Conservation (phyloP, 2,113 vertebrate species). For the Neoarius graeffei region DNA sequence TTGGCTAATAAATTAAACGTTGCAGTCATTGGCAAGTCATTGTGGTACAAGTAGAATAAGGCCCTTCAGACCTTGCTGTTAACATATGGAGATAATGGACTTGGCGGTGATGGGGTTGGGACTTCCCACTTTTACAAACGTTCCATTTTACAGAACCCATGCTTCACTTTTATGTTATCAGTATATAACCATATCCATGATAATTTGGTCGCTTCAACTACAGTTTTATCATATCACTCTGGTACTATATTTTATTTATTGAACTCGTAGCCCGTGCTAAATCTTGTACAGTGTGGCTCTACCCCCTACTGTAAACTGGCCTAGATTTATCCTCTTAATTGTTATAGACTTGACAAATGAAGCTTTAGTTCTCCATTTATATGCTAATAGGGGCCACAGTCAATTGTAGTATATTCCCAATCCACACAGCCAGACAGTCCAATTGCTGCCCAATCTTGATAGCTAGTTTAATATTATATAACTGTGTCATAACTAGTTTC, state of each 20-base stretch:
- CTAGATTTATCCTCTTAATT: slow-evolving; percentile 2
- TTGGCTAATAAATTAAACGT: not conserved
- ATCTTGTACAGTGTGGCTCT: not conserved
- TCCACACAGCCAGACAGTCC: not conserved
- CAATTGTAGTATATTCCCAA: not conserved
- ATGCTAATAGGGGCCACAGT: slow-evolving; percentile 5
- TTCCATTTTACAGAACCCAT: no score
- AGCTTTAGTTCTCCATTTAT: not conserved
- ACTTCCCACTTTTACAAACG: not conserved
- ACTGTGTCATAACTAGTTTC: not conserved
- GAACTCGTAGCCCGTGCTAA: not conserved
- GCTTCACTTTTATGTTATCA: no score
- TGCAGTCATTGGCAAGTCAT: not conserved
- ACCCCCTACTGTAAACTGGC: slow-evolving; percentile 4
- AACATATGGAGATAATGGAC: not conserved
- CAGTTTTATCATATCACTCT: no score
- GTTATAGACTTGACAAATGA: slow-evolving; percentile 12
- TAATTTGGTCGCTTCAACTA: not conserved
- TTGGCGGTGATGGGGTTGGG: not conserved
- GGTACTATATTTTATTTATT: not conserved
- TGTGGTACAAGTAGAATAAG: not conserved
- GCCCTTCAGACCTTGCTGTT: not conserved
- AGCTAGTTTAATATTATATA: not conserved
- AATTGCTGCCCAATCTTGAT: slow-evolving; percentile 1
- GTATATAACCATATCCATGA: not conserved